Conservation (phyloP, 2,888 invertebrate species). For the Philhelius pedissequus region DNA sequence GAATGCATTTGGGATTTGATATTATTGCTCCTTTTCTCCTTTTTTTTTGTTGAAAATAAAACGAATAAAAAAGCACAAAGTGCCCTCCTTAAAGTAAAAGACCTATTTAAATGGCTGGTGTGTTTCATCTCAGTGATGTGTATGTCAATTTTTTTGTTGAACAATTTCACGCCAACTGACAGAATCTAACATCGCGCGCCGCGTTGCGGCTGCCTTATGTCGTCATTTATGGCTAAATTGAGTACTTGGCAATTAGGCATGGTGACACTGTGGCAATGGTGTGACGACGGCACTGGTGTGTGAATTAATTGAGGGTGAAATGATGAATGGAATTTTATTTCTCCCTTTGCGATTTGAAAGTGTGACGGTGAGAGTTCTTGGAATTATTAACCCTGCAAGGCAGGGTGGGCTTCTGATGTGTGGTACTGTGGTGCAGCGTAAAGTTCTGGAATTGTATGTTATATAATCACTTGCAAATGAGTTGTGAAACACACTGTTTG, state of each 20-base stretch:
- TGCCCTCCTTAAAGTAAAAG: neutral
- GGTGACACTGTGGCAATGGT: conserved; percentile 59
- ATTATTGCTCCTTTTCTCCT: neutral
- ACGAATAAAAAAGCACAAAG: neutral
- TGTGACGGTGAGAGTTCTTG: conserved; percentile 37
- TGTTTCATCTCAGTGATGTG: conserved; percentile 21
- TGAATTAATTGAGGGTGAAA: conserved; percentile 66
- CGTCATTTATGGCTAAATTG: conserved; percentile 62
- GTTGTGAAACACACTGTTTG: neutral
- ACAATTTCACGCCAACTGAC: conserved; percentile 60
- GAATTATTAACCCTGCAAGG: conserved; percentile 9
- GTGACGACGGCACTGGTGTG: conserved; percentile 58
- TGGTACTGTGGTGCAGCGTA: neutral
- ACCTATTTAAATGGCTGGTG: conserved; percentile 35
- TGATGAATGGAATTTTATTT: conserved; percentile 61
- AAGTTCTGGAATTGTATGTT: neutral
- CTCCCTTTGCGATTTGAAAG: conserved; percentile 10
- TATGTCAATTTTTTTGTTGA: conserved; percentile 51
- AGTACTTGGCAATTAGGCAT: conserved; percentile 67
- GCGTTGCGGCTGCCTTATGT: conserved; percentile 41
- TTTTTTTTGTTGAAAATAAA: neutral
- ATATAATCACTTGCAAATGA: conserved; percentile 41
- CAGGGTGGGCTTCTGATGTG: conserved; percentile 45
- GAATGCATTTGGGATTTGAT: conserved; percentile 32
- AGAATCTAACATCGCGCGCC: conserved; percentile 25